phyloP scores from a whole-genome alignment of 37 sponge, comb jelly and placozoan genomes.

The Ephydatia muelleri region DNA sequence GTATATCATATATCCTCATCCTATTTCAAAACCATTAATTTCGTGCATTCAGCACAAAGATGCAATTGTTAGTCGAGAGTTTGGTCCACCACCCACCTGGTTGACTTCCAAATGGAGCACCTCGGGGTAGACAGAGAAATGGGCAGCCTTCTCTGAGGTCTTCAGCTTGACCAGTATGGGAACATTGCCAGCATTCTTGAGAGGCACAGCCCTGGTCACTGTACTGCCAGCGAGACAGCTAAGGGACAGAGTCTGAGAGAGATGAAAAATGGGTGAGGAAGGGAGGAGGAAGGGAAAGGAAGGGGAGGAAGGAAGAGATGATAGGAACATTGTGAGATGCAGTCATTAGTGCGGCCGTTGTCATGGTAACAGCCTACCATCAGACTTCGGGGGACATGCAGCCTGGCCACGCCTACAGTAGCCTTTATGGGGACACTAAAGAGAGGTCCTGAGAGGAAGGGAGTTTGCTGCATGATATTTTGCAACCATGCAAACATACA shows the following conservation, averaged over 20 bases:
- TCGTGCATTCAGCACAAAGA: no score
- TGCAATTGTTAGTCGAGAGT: no score
- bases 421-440: slow-evolving; percentile 40
- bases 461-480: no score
- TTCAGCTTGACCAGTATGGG: slow-evolving; percentile 39
- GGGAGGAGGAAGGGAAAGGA: background rate
- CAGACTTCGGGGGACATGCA: slow-evolving; percentile 43
- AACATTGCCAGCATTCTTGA: slow-evolving; percentile 77
- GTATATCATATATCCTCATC: no score
- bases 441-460: background rate
- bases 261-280: background rate
- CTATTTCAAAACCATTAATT: no score
- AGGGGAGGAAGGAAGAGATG: background rate
- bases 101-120: slow-evolving; percentile 26
- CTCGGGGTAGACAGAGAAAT: slow-evolving; percentile 45
- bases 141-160: background rate
- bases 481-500: no score
- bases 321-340: background rate
- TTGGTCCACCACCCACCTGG: slow-evolving; percentile 26
- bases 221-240: slow-evolving; percentile 30
- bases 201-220: slow-evolving; percentile 40
- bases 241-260: slow-evolving; percentile 26
- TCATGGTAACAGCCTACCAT: slow-evolving; percentile 13
- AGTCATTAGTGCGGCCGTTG: background rate
- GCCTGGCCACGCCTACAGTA: slow-evolving; percentile 57